A percentile compares a stretch with the other conserved stretches of the same genome.
phyloP scores from a whole-genome alignment of 2,113 vertebrate genomes.

The Tyto alba region DNA sequence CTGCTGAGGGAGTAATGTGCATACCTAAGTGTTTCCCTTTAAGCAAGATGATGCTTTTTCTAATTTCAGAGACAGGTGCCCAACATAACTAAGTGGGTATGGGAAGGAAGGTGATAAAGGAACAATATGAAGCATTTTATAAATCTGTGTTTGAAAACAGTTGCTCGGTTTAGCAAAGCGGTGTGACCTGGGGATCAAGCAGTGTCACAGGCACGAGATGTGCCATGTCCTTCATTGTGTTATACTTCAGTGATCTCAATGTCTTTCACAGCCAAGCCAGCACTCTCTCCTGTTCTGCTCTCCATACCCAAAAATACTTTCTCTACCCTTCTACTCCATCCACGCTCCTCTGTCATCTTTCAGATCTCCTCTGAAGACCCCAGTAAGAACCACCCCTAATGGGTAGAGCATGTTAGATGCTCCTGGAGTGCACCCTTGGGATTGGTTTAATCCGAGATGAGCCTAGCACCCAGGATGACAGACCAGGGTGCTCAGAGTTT shows the following conservation, averaged over 20 bases:
- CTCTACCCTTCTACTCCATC: too few relatives aligned
- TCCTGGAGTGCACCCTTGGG: background rate
- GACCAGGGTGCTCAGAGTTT: background rate
- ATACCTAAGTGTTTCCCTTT: background rate
- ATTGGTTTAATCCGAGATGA: background rate
- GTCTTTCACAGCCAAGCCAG: background rate
- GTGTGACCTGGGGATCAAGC: background rate
- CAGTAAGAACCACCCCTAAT: background rate
- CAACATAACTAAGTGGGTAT: background rate
- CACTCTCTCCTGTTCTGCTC: background rate
- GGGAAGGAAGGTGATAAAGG: background rate
- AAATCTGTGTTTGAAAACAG: background rate
- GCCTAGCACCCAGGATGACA: background rate
- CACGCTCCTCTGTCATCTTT: background rate
- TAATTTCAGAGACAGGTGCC: background rate
- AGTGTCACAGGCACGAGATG: background rate
- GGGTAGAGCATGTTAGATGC: background rate
- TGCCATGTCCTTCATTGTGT: background rate
- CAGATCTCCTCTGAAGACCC: background rate
- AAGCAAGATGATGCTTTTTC: background rate
- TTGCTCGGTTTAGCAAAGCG: constrained; percentile 40
- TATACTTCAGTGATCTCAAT: background rate
- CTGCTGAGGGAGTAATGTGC: background rate
- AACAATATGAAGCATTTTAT: background rate
- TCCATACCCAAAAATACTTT: background rate